These are phyloP conservation scores for Cryptoprocta ferox DNA, from an alignment of 2,797 vertebrate genomes.

Conservation along the genomic window DNA sequence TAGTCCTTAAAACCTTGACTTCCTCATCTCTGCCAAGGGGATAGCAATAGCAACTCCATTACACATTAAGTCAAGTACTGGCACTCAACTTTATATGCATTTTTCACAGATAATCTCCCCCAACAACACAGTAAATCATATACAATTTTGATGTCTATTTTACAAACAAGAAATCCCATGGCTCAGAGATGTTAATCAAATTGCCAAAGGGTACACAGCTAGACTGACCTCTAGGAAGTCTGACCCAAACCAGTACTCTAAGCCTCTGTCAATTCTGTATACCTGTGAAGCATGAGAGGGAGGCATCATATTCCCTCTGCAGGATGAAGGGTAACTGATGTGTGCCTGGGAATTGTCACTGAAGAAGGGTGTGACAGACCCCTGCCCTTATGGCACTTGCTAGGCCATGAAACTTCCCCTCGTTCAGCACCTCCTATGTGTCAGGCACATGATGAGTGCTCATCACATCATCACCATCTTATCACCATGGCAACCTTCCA, in stretches of 20 bases:
- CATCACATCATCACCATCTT: not conserved
- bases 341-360: not conserved
- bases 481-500: not conserved
- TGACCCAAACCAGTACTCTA: not conserved
- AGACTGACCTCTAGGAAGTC: not conserved
- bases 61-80: not conserved
- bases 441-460: not conserved
- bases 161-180: not conserved
- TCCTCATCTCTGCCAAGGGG: constrained; percentile 4
- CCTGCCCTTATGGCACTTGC: not conserved
- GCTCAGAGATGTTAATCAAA: not conserved
- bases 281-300: accelerated
- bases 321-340: not conserved
- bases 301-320: not conserved
- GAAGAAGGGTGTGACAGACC: not conserved
- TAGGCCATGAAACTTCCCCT: not conserved
- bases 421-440: not conserved
- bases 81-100: not conserved
- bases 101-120: not conserved
- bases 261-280: not conserved
- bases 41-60: not conserved
- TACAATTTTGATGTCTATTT: not conserved
- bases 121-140: not conserved
- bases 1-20: not conserved
- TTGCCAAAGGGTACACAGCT: not conserved